Base-by-base conservation (phyloP, 2,113 vertebrate species). In the Myxocyprinus asiaticus region DNA sequence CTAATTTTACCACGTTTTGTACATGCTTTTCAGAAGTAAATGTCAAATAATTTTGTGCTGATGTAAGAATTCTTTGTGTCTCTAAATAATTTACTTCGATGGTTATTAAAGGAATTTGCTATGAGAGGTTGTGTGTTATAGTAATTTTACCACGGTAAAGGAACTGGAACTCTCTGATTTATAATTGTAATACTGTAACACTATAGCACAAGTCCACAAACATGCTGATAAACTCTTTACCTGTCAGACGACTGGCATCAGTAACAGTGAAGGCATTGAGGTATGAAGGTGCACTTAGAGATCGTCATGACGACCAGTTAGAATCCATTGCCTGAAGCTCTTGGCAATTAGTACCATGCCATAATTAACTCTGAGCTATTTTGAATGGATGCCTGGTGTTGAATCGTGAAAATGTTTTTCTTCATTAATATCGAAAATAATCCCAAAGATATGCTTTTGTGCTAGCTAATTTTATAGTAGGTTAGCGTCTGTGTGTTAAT, bases 401-500 rank as follows among this genome's bases (percentile, higher is more conserved):
- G 9, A 56, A 69, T 78, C 76, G 69, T 78, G 77, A 9, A 43
- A 65, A 76, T 76, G 59, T 79, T 73, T 64, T 79, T 33, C 51
- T 66, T 72, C 10, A 72, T 51, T 67, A 55, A 65, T 61, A 43
- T 4, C 0, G 44, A 3, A 72, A 45, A 82, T 68, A 4, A 12
- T 64, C 44, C 63, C 71, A 56, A 61, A 43, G 44, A 43, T 65
- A 62, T 5, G 3, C 0, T 44, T 53, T 51, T 33, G 15, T 0
- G 4, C 4, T 3, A 2, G 14, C 43, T 17, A 17, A 17, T 6
- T 3, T 45, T 14, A 17, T 14, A 6, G 53, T 5, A 4, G 53
- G 53, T 55, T 11, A 12, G 4, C 11, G 14, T 55, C 53, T 12
- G 11, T 33, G 10, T 53, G 51, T 53, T 4, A 53, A n/a, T 6